Evolutionary conservation across 2,113 vertebrate species (phyloP).

Genomic region (Entomyzon cyanotis): DNA sequence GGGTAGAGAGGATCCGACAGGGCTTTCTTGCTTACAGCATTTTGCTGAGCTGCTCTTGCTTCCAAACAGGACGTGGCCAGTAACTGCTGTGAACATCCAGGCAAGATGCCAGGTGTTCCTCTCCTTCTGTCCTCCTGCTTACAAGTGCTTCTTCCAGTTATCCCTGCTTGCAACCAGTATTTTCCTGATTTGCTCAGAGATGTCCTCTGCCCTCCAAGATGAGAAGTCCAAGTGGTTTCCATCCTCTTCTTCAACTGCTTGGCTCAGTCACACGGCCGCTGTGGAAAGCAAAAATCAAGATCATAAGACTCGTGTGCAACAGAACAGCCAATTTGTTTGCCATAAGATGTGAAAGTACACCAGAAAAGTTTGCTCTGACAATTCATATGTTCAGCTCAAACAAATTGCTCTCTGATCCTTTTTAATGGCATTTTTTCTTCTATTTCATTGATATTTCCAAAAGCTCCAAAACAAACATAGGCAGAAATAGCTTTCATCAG

Average conservation of each 20-base stretch:
- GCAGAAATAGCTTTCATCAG: background rate
- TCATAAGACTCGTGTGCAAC: background rate
- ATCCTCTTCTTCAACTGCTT: background rate
- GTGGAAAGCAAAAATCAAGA: background rate
- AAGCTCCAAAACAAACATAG: background rate
- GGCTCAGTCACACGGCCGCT: background rate
- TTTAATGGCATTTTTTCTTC: background rate
- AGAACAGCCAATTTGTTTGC: background rate
- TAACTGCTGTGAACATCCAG: background rate
- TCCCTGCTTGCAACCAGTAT: background rate
- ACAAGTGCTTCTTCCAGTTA: background rate
- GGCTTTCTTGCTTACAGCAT: background rate
- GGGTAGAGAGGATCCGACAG: accelerated
- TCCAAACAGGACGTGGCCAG: background rate
- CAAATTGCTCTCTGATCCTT: background rate
- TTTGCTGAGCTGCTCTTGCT: background rate
- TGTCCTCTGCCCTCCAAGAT: background rate
- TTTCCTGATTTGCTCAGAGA: background rate
- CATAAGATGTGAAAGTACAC: background rate
- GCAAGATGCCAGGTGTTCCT: background rate
- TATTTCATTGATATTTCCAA: background rate
- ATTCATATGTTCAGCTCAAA: background rate
- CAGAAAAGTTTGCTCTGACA: background rate
- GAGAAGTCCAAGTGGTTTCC: background rate
- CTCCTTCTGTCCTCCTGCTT: background rate